phyloP scores from a whole-genome alignment of 2,113 vertebrate species.

The Cariama cristata region DNA sequence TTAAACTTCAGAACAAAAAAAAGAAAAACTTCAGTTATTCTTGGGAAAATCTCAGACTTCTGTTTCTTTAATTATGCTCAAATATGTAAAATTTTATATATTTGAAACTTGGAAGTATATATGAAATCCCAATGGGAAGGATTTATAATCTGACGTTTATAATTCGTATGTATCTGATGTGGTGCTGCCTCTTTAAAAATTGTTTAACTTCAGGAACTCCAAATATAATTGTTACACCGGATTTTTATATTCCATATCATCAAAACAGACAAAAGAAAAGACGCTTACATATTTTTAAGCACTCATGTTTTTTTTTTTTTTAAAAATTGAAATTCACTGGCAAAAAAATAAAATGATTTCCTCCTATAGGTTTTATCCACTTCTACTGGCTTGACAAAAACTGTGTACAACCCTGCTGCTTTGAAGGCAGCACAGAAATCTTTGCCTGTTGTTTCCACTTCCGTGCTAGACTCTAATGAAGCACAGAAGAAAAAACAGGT shows the following conservation, averaged over 20 bases:
- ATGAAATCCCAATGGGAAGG: not conserved
- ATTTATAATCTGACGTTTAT: not conserved
- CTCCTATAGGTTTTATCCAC: constrained; percentile 91
- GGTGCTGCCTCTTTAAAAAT: constrained; percentile 1
- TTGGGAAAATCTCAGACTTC: not conserved
- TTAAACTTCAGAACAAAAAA: not conserved
- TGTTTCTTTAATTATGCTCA: not conserved
- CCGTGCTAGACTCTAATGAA: constrained; percentile 84
- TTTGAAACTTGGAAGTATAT: not conserved
- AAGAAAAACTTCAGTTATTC: not conserved
- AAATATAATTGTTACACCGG: not conserved
- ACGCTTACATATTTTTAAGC: constrained; percentile 5
- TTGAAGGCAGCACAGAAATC: constrained; percentile 91
- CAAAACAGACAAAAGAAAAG: constrained; percentile 38
- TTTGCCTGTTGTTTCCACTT: constrained; percentile 73
- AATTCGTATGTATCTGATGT: not conserved
- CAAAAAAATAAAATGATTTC: constrained; percentile 74
- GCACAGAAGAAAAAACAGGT: constrained; percentile 96
- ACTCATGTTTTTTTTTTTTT: not conserved
- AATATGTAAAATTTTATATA: not conserved
- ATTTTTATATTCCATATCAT: constrained; percentile 17
- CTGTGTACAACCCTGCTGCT: constrained; percentile 95
- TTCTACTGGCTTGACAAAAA: constrained; percentile 95
- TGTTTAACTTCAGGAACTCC: not conserved
- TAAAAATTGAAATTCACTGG: constrained; percentile 35